These are phyloP conservation scores for Microctenopoma lineatum DNA, from an alignment of 2,797 vertebrate genomes.

Conservation along the genomic window DNA sequence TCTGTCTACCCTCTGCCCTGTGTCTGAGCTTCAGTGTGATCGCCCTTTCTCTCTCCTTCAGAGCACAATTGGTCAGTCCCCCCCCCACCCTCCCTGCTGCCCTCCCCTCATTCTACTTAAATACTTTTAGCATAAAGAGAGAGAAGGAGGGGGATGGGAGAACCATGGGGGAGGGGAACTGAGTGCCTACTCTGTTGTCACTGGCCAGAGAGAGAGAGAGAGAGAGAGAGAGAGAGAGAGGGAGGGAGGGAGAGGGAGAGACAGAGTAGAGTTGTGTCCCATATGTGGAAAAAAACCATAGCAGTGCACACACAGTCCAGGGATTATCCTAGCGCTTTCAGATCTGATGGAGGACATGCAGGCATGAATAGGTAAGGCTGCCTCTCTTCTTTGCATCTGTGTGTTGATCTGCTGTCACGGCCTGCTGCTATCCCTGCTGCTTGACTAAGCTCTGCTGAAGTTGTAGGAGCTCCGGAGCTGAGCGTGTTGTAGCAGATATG, in stretches of 20 bases:
- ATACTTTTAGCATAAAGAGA: constrained; percentile 86
- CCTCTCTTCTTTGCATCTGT: constrained; percentile 56
- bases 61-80: constrained; percentile 74
- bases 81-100: constrained; percentile 57
- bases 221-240: constrained; percentile 44
- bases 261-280: constrained; percentile 76
- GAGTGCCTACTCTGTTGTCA: constrained; percentile 82
- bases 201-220: constrained; percentile 62
- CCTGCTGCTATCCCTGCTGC: constrained; percentile 46
- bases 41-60: constrained; percentile 52
- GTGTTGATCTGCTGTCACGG: constrained; percentile 64
- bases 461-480: constrained; percentile 51
- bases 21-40: constrained; percentile 54
- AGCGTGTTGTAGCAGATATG: constrained; percentile 41
- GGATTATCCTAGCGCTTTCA: constrained; percentile 81
- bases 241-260: constrained; percentile 39
- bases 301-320: constrained; percentile 75
- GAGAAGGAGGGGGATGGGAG: constrained; percentile 77
- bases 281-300: constrained; percentile 85
- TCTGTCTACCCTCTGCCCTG: constrained; percentile 35
- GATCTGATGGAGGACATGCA: constrained; percentile 80
- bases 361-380: constrained; percentile 85
- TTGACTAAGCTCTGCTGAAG: constrained; percentile 57
- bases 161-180: constrained; percentile 82
- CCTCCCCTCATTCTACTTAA: constrained; percentile 77